Percentiles rank a stretch among this genome's conserved stretches.
These are phyloP conservation scores for Ditylenchus weischeri DNA, from an alignment of 2,888 invertebrate species.

Conservation along the genomic window DNA sequence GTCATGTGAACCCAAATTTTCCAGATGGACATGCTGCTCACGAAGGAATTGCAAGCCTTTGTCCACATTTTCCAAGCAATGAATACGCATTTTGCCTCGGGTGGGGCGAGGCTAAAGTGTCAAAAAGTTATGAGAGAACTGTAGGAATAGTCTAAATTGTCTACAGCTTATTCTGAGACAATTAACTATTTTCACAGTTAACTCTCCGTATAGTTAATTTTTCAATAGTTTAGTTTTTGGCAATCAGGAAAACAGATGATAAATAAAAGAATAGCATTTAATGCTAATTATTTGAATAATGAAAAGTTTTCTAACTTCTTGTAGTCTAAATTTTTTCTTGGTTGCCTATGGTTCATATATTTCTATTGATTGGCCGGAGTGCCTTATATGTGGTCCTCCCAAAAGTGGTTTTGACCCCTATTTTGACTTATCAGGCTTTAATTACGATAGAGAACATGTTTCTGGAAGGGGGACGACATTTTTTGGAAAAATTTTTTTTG, in stretches of 20 bases:
- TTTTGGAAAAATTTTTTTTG: too few species aligned
- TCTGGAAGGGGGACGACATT: too few species aligned
- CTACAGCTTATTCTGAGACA: not conserved
- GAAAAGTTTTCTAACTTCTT: too few species aligned
- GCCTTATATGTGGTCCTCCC: too few species aligned
- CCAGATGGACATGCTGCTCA: constrained; percentile 95
- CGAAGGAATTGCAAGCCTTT: constrained; percentile 95
- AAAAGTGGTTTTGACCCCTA: too few species aligned
- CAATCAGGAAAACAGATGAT: too few species aligned
- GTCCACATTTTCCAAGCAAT: constrained; percentile 98
- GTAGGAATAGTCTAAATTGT: constrained; percentile 10
- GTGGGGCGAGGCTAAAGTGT: constrained; percentile 80
- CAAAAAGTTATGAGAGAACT: constrained; percentile 14
- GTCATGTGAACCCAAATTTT: constrained; percentile 99
- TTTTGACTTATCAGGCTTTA: too few species aligned
- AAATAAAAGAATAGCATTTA: too few species aligned
- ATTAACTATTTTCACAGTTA: not conserved
- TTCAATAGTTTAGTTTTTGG: not conserved
- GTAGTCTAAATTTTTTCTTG: too few species aligned
- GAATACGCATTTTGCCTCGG: constrained; percentile 99
- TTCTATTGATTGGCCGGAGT: too few species aligned
- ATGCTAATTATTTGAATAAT: too few species aligned
- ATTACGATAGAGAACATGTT: too few species aligned
- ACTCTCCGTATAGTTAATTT: not conserved
- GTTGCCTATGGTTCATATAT: not conserved